These are phyloP conservation scores for Ochlodes sylvanus DNA, from an alignment of 2,888 invertebrate species.

Conservation along the genomic window DNA sequence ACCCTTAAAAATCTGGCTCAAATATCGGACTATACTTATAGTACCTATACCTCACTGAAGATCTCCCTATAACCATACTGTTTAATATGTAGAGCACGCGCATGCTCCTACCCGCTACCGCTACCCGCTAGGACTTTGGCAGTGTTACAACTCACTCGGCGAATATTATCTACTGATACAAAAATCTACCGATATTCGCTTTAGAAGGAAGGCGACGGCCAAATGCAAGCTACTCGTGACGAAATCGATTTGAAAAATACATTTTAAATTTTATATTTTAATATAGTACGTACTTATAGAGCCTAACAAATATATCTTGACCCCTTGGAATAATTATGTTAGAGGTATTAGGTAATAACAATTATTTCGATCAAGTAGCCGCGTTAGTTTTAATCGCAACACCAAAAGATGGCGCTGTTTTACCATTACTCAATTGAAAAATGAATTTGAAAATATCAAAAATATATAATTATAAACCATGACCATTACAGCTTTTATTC, in stretches of 20 bases:
- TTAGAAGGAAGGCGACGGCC: slow-evolving; percentile 8
- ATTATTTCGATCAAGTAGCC: too few relatives aligned
- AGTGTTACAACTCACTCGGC: slow-evolving; percentile 15
- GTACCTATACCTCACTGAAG: background rate
- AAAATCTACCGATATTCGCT: slow-evolving; percentile 16
- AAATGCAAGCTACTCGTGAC: slow-evolving; percentile 26
- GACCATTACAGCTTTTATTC: too few relatives aligned
- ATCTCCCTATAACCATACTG: too few relatives aligned
- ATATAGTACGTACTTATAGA: slow-evolving; percentile 2
- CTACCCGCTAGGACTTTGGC: slow-evolving; percentile 11
- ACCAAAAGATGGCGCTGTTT: too few relatives aligned
- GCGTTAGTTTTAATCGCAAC: too few relatives aligned
- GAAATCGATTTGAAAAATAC: slow-evolving; percentile 26
- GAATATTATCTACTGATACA: slow-evolving; percentile 12
- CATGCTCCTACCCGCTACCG: too few relatives aligned
- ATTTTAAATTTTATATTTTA: slow-evolving; percentile 16
- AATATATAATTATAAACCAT: too few relatives aligned
- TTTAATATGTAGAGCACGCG: background rate
- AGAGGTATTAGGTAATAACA: too few relatives aligned
- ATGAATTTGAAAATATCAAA: too few relatives aligned
- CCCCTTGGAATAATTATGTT: background rate
- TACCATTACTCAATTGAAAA: too few relatives aligned
- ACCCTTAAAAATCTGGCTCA: too few relatives aligned
- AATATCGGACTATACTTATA: too few relatives aligned
- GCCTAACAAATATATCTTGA: background rate